Percentiles rank a stretch among this genome's conserved stretches.
These are phyloP conservation scores for Callipepla californica DNA, from an alignment of 2,113 vertebrate genomes.

Conservation along the genomic window DNA sequence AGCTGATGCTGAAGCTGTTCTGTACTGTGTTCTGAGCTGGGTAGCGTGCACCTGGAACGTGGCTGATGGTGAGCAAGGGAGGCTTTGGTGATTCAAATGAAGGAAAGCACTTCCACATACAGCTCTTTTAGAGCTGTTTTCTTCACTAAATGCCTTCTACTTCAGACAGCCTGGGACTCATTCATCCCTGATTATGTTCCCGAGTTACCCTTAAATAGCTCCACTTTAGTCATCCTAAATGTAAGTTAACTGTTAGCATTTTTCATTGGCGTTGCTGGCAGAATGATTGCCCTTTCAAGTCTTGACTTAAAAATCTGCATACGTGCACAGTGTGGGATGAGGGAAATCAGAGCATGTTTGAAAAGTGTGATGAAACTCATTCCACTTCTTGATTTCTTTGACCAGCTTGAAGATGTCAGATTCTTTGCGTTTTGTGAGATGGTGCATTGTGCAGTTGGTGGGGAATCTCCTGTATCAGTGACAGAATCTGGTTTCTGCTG, in stretches of 20 bases:
- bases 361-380: not conserved
- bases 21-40: not conserved
- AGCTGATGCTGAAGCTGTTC: no score
- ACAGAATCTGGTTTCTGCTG: conserved; percentile 39
- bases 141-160: not conserved
- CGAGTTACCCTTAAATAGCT: conserved; percentile 15
- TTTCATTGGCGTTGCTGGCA: not conserved
- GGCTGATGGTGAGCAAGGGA: not conserved
- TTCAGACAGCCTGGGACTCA: not conserved
- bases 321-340: not conserved
- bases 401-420: not conserved
- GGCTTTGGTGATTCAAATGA: not conserved
- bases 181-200: not conserved
- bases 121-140: not conserved
- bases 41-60: rapidly evolving
- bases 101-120: not conserved
- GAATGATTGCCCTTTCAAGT: not conserved
- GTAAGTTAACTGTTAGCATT: not conserved
- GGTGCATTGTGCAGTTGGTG: not conserved
- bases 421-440: not conserved
- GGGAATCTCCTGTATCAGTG: not conserved
- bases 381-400: not conserved
- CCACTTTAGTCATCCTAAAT: not conserved
- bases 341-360: not conserved
- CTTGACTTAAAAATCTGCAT: not conserved